Evolutionary conservation across 1,140 invertebrate genomes (phyloP).

Genomic region (Polypedilum pembai): DNA sequence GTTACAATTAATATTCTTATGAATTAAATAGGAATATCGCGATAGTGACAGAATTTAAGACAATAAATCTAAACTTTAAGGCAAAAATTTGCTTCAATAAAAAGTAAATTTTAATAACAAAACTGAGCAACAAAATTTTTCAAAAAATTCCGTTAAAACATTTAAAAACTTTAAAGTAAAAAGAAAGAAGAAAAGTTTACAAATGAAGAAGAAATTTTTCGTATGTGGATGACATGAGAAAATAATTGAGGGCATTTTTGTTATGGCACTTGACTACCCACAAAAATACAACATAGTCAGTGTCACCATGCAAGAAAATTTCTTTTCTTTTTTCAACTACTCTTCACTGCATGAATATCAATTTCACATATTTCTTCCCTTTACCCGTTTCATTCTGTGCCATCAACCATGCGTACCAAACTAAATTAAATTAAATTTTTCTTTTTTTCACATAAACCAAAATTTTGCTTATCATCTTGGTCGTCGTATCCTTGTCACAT

Average conservation of each 20-base stretch:
- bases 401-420: background rate
- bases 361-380: slow-evolving; percentile 18
- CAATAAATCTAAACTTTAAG: no score
- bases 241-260: background rate
- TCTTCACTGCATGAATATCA: slow-evolving; percentile 19
- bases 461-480: slow-evolving; percentile 20
- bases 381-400: background rate
- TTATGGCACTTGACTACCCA: background rate
- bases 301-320: no score
- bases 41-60: no score
- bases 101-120: no score
- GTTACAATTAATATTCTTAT: no score
- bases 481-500: background rate
- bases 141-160: no score
- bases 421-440: slow-evolving; percentile 26
- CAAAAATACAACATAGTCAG: no score
- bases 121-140: no score
- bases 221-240: background rate
- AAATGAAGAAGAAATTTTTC: no score
- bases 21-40: no score
- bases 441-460: slow-evolving; percentile 16
- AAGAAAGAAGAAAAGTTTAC: background rate
- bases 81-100: no score
- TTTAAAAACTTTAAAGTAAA: no score
- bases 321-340: background rate